Evolutionary conservation across 2,113 vertebrate genomes (phyloP).

Genomic region (Gymnorhina tibicen): DNA sequence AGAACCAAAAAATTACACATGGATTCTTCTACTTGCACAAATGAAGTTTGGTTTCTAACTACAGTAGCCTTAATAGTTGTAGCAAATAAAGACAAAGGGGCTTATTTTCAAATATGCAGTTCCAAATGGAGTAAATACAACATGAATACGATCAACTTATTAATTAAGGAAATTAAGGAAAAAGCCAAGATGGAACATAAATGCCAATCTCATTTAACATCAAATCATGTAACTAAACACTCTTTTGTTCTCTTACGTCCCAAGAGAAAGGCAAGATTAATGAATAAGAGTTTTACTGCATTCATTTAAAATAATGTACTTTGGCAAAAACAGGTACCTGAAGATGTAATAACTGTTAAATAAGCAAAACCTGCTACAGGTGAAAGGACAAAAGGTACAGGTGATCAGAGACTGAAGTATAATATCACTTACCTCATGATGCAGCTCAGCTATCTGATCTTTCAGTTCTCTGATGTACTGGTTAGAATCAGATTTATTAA

Average conservation of each 20-base stretch:
- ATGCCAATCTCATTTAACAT: background rate
- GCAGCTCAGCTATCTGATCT: constrained; percentile 93
- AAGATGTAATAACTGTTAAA: background rate
- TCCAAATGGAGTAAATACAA: background rate
- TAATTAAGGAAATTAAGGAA: background rate
- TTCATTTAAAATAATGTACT: background rate
- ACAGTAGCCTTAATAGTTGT: background rate
- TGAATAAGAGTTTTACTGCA: background rate
- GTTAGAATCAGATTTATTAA: constrained; percentile 92
- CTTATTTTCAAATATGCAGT: background rate
- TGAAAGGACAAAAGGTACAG: constrained; percentile 39
- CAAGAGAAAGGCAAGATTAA: background rate
- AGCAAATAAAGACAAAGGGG: background rate
- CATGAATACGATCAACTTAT: background rate
- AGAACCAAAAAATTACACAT: background rate
- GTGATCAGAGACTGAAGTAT: constrained; percentile 11
- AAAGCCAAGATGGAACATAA: background rate
- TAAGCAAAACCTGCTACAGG: background rate
- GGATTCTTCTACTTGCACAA: background rate
- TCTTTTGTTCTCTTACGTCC: background rate
- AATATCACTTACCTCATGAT: constrained; percentile 88
- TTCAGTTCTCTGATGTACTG: constrained; percentile 95
- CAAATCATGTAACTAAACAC: background rate
- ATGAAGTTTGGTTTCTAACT: background rate
- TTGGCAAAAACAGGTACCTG: background rate